A percentile compares a stretch with the other conserved stretches of the same genome.
Conservation (phyloP, 2,888 invertebrate genomes). For the Heliconius charithonia region DNA sequence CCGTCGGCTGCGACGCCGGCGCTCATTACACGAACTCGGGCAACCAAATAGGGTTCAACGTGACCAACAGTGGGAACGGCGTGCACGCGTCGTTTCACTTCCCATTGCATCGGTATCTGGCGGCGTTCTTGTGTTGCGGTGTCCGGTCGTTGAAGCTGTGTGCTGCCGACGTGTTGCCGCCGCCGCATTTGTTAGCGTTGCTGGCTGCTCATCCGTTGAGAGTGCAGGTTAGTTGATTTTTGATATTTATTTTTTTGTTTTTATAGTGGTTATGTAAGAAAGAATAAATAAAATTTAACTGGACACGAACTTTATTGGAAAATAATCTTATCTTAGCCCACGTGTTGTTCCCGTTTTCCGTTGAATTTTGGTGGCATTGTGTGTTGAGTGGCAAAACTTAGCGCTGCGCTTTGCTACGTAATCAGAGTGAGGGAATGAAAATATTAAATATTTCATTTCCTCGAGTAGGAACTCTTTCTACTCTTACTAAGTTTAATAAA, state of each 20-base stretch:
- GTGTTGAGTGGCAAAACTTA: too few relatives aligned
- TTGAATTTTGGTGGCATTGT: too few relatives aligned
- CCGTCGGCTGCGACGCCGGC: constrained; percentile 86
- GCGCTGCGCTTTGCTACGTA: too few relatives aligned
- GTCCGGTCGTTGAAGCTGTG: constrained; percentile 90
- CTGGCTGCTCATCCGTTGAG: constrained; percentile 96
- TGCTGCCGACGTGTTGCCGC: constrained; percentile 91
- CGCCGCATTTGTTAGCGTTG: constrained; percentile 89
- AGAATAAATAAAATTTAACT: background rate
- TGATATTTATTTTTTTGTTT: background rate
- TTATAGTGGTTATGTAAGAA: background rate
- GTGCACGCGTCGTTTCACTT: constrained; percentile 97
- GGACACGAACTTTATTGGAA: background rate
- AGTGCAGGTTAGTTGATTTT: constrained; percentile 90
- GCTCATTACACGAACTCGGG: constrained; percentile 52
- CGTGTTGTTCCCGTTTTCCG: too few relatives aligned
- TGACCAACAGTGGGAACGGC: background rate
- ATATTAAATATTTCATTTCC: background rate
- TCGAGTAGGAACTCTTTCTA: too few relatives aligned
- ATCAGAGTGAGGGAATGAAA: background rate
- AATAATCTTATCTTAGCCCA: background rate
- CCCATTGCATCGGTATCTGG: constrained; percentile 96
- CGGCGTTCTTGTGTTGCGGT: constrained; percentile 87
- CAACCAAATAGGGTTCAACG: too few relatives aligned
- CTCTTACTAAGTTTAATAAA: too few relatives aligned